Evolutionary conservation across 2,797 vertebrate genomes (phyloP), one percentile per base, ranked within the genome.

Genomic region (Platyrinchus mystaceus): DNA sequence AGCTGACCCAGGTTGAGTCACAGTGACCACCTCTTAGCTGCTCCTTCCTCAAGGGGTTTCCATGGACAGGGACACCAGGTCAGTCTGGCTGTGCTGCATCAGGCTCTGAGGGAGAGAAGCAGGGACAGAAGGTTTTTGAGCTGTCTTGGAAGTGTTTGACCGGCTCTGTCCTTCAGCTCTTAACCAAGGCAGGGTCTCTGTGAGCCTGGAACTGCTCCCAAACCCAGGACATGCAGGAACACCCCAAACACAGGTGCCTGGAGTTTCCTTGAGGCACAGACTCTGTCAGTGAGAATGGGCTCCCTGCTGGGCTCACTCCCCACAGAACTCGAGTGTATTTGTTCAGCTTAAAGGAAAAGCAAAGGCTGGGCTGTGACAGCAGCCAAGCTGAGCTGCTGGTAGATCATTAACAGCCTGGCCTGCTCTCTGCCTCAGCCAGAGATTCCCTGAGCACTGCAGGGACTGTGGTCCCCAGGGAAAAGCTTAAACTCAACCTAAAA

Each of bases 331-430:
- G 18, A 60, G 59, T 27, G 47, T 64, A 77, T 96, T 95, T 96
- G 90, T 62, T 91, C 83, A 90, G 14, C 71, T 81, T 41, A 4
- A 56, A 55, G 50, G 19, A 70, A 73, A 93, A 82, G 39, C 73
- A 87, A 79, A 89, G 55, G 78, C 66, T 86, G 10, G 14, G 53
- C 63, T 3, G 69, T 70, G 82, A 83, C 94, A 91, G 87, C 37
- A 75, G 92, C 49, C 91, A 69, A 59, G 56, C 80, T 15, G 80
- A 81, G 53, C 52, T 56, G 81, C 75, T 91, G 34, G 96, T 97
- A 96, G 95, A 97, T 97, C 47, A 97, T 96, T 97, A 97, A 97
- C 96, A 93, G 81, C 78, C 70, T 43, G 84, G 90, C 87, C 90
- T 87, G 68, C 80, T 73, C 69, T 46, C 43, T 85, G 87, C 66